These are phyloP conservation scores for Acestrorhynchus altus DNA, from an alignment of 2,797 vertebrate genomes.

Conservation along the genomic window DNA sequence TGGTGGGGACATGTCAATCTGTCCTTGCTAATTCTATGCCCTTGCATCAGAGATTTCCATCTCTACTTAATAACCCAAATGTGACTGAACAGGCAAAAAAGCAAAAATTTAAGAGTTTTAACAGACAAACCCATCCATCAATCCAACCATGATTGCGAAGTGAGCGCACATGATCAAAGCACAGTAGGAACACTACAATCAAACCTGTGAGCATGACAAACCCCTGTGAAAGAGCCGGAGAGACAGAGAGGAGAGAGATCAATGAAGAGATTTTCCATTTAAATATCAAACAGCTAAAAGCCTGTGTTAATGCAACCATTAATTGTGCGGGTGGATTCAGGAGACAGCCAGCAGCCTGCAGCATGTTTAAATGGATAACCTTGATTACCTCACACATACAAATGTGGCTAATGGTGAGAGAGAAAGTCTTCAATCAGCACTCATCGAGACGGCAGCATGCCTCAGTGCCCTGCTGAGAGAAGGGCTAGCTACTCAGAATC, in stretches of 20 bases:
- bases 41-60: not conserved
- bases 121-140: not conserved
- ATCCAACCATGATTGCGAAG: not conserved
- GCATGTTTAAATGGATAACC: conserved; percentile 35
- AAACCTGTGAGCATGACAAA: conserved; percentile 11
- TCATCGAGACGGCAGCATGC: not conserved
- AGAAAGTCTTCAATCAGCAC: conserved; percentile 30
- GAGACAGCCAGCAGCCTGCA: conserved; percentile 22
- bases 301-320: conserved; percentile 46
- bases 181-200: conserved; percentile 6
- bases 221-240: not conserved
- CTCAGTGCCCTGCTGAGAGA: conserved; percentile 8
- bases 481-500: not conserved
- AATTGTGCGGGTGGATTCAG: conserved; percentile 30
- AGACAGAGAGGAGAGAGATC: conserved; percentile 30
- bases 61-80: not conserved
- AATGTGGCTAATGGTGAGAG: conserved; percentile 35
- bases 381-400: conserved; percentile 36
- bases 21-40: too few species aligned
- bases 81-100: not conserved
- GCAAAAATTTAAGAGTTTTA: not conserved
- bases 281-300: conserved; percentile 47
- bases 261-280: conserved; percentile 43
- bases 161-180: conserved; percentile 18
- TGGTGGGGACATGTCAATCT: too few species aligned